A percentile compares a stretch with the other conserved stretches of the same genome.
These are phyloP conservation scores for Morpho helenor DNA, from an alignment of 2,888 invertebrate species.

Conservation along the genomic window DNA sequence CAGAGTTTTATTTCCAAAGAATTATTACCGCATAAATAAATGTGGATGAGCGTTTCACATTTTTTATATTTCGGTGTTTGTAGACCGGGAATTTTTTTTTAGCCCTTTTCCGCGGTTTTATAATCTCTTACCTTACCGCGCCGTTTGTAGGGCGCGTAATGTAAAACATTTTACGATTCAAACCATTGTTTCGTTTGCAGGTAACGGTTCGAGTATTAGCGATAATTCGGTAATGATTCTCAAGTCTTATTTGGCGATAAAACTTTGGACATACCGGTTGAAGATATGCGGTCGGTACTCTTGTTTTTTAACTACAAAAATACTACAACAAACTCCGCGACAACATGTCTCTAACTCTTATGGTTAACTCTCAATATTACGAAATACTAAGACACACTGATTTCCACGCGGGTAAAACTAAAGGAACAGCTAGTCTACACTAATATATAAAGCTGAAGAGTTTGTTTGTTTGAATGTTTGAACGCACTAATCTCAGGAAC, in stretches of 20 bases:
- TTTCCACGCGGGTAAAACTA: no score
- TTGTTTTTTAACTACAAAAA: no score
- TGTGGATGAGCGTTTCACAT: constrained; percentile 4
- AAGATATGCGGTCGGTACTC: no score
- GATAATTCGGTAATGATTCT: constrained; percentile 15
- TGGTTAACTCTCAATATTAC: no score
- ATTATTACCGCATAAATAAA: constrained; percentile 10
- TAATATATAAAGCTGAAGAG: no score
- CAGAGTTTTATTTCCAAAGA: constrained; percentile 1
- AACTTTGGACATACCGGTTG: background rate
- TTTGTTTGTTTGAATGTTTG: no score
- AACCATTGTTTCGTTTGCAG: constrained; percentile 20
- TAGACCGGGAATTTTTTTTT: constrained; percentile 15
- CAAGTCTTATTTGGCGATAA: background rate
- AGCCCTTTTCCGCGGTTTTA: constrained; percentile 22
- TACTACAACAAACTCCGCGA: no score
- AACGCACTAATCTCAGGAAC: no score
- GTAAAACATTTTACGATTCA: constrained; percentile 25
- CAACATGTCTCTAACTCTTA: no score
- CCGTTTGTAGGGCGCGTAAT: constrained; percentile 26
- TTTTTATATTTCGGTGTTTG: constrained; percentile 5
- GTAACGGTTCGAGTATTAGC: constrained; percentile 18
- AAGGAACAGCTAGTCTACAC: no score
- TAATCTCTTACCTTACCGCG: constrained; percentile 22
- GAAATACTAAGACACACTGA: no score